Base-by-base conservation (phyloP, 2,888 invertebrate species). In the Prosopocoilus inquinatus region DNA sequence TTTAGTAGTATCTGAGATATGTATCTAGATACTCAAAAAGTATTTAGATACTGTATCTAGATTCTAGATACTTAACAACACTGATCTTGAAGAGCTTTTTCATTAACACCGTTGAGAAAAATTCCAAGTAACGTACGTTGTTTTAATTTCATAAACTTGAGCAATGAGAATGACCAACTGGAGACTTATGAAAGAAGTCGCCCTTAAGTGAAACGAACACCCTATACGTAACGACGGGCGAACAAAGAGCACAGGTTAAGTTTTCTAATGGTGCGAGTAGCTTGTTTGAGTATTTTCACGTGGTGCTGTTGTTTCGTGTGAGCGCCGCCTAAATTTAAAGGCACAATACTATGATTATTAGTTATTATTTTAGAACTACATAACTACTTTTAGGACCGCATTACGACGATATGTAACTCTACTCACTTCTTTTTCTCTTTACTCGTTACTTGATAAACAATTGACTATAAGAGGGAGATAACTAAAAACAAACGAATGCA, bases 261-360 rank as follows among this genome's bases (percentile, higher is more conserved):
- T 11, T 12, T 8, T 41, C 3, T 9, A 13, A 16, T 41, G 13
- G 41, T 41, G 41, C 9, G 16, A 41, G 9, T 15, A 15, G 41
- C 41, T 41, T 11, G 2, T 41, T 13, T 41, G 16, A 41, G 16
- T 15, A 15, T 9, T 15, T 41, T 41, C 16, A 41, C 41, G 13
- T 41, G 41, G n/a, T n/a, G n/a, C n/a, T n/a, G n/a, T 15, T 16
- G 15, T 41, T 41, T 13, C 13, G 13, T 9, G 16, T 9, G 16
- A 9, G 13, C 13, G 13, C 41, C 47, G 52, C 47, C 52, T 52
- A 52, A 44, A 35, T 50, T 38, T 54, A 66, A 70, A 70, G 69
- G 70, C 68, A 69, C 68, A 66, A 65, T 66, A 62, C 69, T 69
- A 70, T 66, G 58, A 64, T 64, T 64, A 62, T 52, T 53, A 34